A percentile compares a stretch with the other conserved stretches of the same genome.
phyloP scores from a whole-genome alignment of 2,888 invertebrate genomes.

The Drosophila colorata region DNA sequence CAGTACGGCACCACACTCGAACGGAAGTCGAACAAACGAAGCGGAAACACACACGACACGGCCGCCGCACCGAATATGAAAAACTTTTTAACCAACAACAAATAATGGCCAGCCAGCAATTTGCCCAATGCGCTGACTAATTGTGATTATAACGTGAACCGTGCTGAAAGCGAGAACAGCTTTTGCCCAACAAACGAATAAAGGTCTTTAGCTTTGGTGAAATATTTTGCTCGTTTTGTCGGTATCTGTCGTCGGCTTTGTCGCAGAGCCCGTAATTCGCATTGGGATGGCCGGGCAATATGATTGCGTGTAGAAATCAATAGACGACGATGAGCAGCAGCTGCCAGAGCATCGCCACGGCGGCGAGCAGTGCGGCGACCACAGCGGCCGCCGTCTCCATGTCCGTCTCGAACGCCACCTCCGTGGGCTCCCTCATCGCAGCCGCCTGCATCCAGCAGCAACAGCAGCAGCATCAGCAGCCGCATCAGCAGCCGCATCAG shows the following conservation, averaged over 20 bases:
- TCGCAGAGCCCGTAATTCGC: conserved; percentile 8
- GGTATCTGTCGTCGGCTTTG: conserved; percentile 52
- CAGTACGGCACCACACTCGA: conserved; percentile 71
- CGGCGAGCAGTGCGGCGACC: conserved; percentile 66
- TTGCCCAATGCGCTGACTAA: conserved; percentile 58
- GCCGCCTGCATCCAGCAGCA: conserved; percentile 63
- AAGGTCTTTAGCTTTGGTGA: no score
- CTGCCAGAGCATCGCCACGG: conserved; percentile 81
- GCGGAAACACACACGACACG: conserved; percentile 70
- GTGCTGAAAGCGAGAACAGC: conserved; percentile 16
- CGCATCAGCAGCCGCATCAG: conserved; percentile 24
- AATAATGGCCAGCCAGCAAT: conserved; percentile 53
- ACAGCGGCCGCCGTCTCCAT: conserved; percentile 70
- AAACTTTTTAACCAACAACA: conserved; percentile 63
- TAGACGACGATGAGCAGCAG: conserved; percentile 81
- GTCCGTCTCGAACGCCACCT: conserved; percentile 71
- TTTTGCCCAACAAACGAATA: no score
- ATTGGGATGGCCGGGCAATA: conserved; percentile 38
- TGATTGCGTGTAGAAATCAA: conserved; percentile 76
- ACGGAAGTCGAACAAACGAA: conserved; percentile 78
- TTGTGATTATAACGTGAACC: conserved; percentile 40
- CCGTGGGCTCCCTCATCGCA: conserved; percentile 69
- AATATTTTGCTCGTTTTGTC: conserved; percentile 44
- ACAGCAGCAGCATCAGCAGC: conserved; percentile 11
- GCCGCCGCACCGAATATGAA: conserved; percentile 52